phyloP scores from a whole-genome alignment of 2,113 vertebrate genomes.

The Trogon surrucura region DNA sequence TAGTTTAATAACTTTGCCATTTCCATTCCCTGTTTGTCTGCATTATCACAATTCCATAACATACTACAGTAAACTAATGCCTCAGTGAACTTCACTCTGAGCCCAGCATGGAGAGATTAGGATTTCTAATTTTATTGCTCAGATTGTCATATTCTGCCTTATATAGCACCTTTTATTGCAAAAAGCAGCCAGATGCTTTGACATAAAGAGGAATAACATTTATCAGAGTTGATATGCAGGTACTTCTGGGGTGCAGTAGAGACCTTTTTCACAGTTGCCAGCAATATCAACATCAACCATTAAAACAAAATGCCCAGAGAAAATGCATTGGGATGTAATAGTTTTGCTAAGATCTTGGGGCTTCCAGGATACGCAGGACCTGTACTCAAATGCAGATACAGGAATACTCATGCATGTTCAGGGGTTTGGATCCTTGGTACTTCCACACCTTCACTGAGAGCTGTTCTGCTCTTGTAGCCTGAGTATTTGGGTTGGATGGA shows the following conservation, averaged over 20 bases:
- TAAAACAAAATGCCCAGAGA: neutral
- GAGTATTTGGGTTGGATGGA: neutral
- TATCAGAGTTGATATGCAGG: neutral
- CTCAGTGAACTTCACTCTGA: constrained; percentile 31
- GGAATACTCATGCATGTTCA: neutral
- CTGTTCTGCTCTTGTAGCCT: neutral
- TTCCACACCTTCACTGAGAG: neutral
- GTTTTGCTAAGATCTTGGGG: neutral
- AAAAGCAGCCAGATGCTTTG: neutral
- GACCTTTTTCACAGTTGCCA: neutral
- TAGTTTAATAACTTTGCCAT: constrained; percentile 62
- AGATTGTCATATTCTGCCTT: constrained; percentile 8
- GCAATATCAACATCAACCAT: neutral
- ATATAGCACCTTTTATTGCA: constrained; percentile 1
- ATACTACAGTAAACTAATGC: neutral
- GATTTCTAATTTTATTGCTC: constrained; percentile 53
- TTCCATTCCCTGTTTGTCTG: constrained; percentile 49
- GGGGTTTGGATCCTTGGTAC: neutral
- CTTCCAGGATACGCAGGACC: neutral
- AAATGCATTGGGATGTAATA: neutral
- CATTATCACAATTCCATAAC: constrained; percentile 26
- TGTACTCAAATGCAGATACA: neutral
- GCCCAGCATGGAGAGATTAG: constrained; percentile 6
- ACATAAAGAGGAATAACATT: neutral
- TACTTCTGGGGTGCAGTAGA: neutral